Evolutionary conservation across 2,888 invertebrate genomes (phyloP).

Genomic region (Unio delphinus): DNA sequence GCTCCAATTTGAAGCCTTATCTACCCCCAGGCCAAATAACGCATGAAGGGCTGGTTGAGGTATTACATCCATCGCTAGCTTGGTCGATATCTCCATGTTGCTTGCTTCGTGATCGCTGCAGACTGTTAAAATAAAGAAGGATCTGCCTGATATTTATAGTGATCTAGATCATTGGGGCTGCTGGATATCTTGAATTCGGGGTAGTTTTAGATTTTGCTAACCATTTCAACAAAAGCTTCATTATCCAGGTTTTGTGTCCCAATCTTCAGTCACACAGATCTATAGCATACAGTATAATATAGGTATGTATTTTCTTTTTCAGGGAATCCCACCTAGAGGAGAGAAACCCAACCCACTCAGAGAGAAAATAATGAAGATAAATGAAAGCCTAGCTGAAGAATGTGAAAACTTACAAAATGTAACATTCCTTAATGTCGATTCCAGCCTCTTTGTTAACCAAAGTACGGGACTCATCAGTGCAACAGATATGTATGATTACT

Average conservation of each 20-base stretch:
- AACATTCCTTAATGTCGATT: conserved; percentile 85
- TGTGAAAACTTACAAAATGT: conserved; percentile 77
- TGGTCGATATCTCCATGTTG: too few species aligned
- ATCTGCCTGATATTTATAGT: too few species aligned
- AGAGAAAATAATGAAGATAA: conserved; percentile 83
- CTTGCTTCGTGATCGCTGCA: too few species aligned
- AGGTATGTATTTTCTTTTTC: conserved; percentile 64
- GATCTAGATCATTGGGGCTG: too few species aligned
- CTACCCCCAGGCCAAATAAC: too few species aligned
- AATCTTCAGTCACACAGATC: not conserved
- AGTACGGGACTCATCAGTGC: conserved; percentile 82
- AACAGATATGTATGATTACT: conserved; percentile 93
- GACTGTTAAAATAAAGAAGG: too few species aligned
- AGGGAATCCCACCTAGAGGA: conserved; percentile 91
- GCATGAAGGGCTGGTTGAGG: too few species aligned
- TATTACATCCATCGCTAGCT: too few species aligned
- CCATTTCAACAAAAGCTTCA: too few species aligned
- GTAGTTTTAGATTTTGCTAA: too few species aligned
- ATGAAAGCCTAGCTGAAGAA: conserved; percentile 80
- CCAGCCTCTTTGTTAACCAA: conserved; percentile 73
- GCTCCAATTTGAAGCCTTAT: too few species aligned
- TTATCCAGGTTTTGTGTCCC: not conserved
- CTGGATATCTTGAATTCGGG: too few species aligned
- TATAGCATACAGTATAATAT: not conserved
- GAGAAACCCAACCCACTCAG: conserved; percentile 87